Percentiles rank a stretch among this genome's conserved stretches.
phyloP scores from a whole-genome alignment of 1,140 invertebrate genomes.

The Heliconius nattereri region DNA sequence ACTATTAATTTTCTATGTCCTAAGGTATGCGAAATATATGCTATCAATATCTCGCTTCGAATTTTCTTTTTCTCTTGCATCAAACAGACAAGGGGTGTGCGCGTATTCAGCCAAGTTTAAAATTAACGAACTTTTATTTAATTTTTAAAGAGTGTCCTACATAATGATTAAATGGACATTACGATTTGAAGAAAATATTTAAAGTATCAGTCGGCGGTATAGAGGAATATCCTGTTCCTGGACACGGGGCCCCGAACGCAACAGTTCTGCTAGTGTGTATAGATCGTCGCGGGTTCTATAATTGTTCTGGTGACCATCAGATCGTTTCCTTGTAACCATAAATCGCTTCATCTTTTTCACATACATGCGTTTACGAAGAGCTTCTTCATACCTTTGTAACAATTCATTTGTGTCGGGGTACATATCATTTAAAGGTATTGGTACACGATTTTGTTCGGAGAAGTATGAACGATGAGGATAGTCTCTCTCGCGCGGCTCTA shows the following conservation, averaged over 20 bases:
- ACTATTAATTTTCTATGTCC: conserved; percentile 34
- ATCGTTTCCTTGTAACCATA: conserved; percentile 79
- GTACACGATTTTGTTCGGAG: conserved; percentile 72
- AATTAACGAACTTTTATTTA: not conserved
- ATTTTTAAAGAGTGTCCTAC: not conserved
- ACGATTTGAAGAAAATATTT: conserved; percentile 51
- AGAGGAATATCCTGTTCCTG: conserved; percentile 77
- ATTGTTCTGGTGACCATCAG: conserved; percentile 52
- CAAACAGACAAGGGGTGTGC: conserved; percentile 31
- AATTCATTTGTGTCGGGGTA: conserved; percentile 71
- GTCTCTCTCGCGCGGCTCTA: conserved; percentile 65
- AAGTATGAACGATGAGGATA: conserved; percentile 73
- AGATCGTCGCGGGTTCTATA: conserved; percentile 72
- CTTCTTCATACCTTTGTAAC: conserved; percentile 71
- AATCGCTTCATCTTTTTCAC: conserved; percentile 78
- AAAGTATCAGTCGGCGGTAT: conserved; percentile 78
- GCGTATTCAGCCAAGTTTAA: conserved; percentile 31
- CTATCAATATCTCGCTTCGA: conserved; percentile 24
- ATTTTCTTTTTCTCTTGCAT: conserved; percentile 7
- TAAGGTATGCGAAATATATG: conserved; percentile 41
- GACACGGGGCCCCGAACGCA: conserved; percentile 71
- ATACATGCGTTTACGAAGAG: conserved; percentile 77
- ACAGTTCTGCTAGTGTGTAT: conserved; percentile 76
- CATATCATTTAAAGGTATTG: conserved; percentile 65
- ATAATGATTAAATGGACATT: conserved; percentile 52